A percentile compares a stretch with the other conserved stretches of the same genome.
These are phyloP conservation scores for Caenorhabditis sulstoni DNA, from an alignment of 2,888 invertebrate species.

Conservation along the genomic window DNA sequence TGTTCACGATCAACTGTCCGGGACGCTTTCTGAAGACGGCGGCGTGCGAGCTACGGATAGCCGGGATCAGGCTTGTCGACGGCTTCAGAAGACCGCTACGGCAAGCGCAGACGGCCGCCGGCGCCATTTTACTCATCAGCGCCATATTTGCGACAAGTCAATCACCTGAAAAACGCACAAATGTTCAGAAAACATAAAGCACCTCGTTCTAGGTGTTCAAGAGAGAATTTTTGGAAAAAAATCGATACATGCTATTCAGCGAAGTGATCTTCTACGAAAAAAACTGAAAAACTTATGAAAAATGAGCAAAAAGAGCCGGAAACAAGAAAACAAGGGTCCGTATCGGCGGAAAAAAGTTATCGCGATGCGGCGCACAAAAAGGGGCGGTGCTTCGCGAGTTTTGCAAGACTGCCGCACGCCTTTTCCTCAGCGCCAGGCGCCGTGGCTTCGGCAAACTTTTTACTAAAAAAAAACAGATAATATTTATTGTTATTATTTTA, in stretches of 20 bases:
- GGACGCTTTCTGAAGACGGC: slow-evolving; percentile 76
- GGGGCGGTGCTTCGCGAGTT: slow-evolving; percentile 35
- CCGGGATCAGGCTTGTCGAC: slow-evolving; percentile 49
- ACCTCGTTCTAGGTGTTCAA: no score
- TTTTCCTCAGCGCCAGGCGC: slow-evolving; percentile 11
- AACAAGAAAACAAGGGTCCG: background rate
- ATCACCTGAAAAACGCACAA: slow-evolving; percentile 30
- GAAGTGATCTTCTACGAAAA: background rate
- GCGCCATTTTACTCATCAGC: slow-evolving; percentile 67
- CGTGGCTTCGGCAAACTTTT: no score
- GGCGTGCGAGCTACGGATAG: slow-evolving; percentile 72
- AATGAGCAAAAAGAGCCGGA: no score
- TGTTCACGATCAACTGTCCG: slow-evolving; percentile 77
- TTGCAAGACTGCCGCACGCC: slow-evolving; percentile 24
- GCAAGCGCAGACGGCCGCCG: slow-evolving; percentile 50
- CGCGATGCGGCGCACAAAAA: slow-evolving; percentile 26
- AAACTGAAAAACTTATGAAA: background rate
- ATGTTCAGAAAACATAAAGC: background rate
- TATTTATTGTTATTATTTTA: slow-evolving; percentile 1
- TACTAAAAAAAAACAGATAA: no score
- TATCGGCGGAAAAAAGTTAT: slow-evolving; percentile 11
- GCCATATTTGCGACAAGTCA: slow-evolving; percentile 55
- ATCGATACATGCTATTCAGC: no score
- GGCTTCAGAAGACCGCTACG: slow-evolving; percentile 52
- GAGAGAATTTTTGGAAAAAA: no score